These are phyloP conservation scores for Neotoma lepida DNA, from an alignment of 2,113 vertebrate species.

Conservation along the genomic window DNA sequence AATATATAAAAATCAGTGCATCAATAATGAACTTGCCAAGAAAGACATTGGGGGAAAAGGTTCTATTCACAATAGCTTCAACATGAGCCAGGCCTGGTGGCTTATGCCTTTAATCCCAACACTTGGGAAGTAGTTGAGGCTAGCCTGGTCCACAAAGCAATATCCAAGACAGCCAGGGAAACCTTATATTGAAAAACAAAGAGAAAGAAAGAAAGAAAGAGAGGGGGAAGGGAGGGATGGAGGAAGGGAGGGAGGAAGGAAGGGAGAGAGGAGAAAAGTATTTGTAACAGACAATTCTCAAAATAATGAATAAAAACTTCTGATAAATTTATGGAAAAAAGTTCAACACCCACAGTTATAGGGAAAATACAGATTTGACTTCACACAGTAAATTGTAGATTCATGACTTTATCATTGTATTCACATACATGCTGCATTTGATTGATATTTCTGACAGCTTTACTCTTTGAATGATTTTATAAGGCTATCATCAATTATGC, in stretches of 20 bases:
- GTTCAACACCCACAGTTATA: too few species aligned
- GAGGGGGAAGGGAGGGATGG: fast-evolving
- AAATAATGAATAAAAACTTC: neutral
- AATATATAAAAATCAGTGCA: neutral
- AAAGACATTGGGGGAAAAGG: neutral
- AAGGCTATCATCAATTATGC: neutral
- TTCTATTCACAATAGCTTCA: neutral
- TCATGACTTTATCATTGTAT: neutral
- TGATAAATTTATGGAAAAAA: neutral
- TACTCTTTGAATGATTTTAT: neutral
- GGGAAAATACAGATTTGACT: neutral
- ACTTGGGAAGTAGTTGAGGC: neutral
- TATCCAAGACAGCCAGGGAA: neutral
- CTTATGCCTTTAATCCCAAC: neutral
- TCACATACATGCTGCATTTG: neutral
- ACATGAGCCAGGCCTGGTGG: neutral
- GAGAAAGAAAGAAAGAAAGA: too few species aligned
- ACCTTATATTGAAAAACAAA: neutral
- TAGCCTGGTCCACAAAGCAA: neutral
- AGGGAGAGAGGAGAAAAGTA: neutral
- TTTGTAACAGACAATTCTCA: neutral
- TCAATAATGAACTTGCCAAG: neutral
- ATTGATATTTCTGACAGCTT: neutral
- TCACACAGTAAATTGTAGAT: neutral
- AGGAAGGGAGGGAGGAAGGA: fast-evolving